Percentiles rank a stretch among this genome's conserved stretches.
phyloP scores from a whole-genome alignment of 2,797 vertebrate genomes.

The Oryzias dopingdopingensis region DNA sequence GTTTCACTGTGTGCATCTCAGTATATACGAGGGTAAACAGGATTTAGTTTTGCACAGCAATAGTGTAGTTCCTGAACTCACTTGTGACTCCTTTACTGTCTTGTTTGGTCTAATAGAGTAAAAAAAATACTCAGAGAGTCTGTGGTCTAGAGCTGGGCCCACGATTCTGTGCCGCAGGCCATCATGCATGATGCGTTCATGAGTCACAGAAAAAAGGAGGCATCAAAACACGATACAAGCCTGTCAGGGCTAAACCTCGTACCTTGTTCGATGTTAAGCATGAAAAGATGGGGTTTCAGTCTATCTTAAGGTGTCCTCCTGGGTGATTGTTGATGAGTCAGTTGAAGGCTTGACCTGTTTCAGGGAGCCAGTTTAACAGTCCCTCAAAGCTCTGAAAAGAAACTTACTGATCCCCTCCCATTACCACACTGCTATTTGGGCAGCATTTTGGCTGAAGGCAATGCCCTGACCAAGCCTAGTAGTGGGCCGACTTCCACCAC shows the following conservation, averaged over 20 bases:
- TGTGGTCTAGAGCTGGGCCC: slow-evolving; percentile 31
- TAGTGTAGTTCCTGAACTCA: slow-evolving; percentile 40
- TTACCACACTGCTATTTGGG: slow-evolving; percentile 60
- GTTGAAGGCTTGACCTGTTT: slow-evolving; percentile 56
- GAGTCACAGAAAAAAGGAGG: slow-evolving; percentile 52
- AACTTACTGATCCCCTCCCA: slow-evolving; percentile 62
- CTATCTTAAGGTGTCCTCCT: slow-evolving; percentile 51
- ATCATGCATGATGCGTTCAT: slow-evolving; percentile 89
- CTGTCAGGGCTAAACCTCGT: slow-evolving; percentile 79
- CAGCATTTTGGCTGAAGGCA: slow-evolving; percentile 64
- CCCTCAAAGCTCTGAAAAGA: slow-evolving; percentile 53
- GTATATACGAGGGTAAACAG: slow-evolving; percentile 58
- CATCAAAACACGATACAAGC: slow-evolving; percentile 57
- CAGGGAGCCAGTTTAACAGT: slow-evolving; percentile 55
- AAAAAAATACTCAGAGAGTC: slow-evolving; percentile 80
- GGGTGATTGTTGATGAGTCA: slow-evolving; percentile 53
- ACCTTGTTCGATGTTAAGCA: slow-evolving; percentile 57
- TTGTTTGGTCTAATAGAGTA: slow-evolving; percentile 87
- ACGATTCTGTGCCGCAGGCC: slow-evolving; percentile 78
- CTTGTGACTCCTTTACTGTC: slow-evolving; percentile 69
- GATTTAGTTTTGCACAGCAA: slow-evolving; percentile 48
- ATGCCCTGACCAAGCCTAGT: slow-evolving; percentile 61
- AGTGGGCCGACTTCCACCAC: slow-evolving; percentile 47
- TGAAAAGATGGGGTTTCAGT: slow-evolving; percentile 39
- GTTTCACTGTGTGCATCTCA: slow-evolving; percentile 36